Conservation (phyloP, 2,797 vertebrate species). For the Gallinago nigripennis region DNA sequence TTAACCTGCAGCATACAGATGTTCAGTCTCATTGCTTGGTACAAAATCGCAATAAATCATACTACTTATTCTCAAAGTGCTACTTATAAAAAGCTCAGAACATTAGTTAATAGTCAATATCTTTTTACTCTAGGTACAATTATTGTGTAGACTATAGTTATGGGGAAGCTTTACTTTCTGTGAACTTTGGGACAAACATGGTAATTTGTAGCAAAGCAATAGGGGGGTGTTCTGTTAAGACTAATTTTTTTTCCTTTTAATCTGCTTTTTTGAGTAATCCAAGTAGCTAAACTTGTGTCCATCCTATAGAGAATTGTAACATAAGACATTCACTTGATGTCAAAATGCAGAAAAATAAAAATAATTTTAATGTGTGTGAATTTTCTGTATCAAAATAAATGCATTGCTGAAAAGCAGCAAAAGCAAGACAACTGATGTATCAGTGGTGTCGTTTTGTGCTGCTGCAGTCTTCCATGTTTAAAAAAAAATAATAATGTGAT, state of each 20-base stretch:
- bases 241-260: constrained; percentile 35
- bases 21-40: constrained; percentile 73
- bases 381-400: constrained; percentile 67
- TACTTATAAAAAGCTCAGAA: constrained; percentile 60
- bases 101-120: constrained; percentile 43
- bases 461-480: background rate
- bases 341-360: constrained; percentile 67
- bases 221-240: background rate
- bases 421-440: constrained; percentile 19
- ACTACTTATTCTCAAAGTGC: constrained; percentile 73
- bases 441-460: constrained; percentile 63
- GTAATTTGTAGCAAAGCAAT: constrained; percentile 55
- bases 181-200: constrained; percentile 26
- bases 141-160: constrained; percentile 51
- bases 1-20: constrained; percentile 64
- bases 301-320: constrained; percentile 67
- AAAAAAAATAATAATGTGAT: background rate
- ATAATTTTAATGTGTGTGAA: constrained; percentile 65
- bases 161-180: constrained; percentile 59
- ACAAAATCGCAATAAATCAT: constrained; percentile 71
- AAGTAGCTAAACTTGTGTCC: constrained; percentile 56
- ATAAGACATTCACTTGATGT: constrained; percentile 63
- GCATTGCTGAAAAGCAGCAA: constrained; percentile 64
- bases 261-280: constrained; percentile 58
- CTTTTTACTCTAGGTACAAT: constrained; percentile 52